These are phyloP conservation scores for Metridium senile DNA, from an alignment of 92 coral and sea anemone genomes.

Conservation along the genomic window DNA sequence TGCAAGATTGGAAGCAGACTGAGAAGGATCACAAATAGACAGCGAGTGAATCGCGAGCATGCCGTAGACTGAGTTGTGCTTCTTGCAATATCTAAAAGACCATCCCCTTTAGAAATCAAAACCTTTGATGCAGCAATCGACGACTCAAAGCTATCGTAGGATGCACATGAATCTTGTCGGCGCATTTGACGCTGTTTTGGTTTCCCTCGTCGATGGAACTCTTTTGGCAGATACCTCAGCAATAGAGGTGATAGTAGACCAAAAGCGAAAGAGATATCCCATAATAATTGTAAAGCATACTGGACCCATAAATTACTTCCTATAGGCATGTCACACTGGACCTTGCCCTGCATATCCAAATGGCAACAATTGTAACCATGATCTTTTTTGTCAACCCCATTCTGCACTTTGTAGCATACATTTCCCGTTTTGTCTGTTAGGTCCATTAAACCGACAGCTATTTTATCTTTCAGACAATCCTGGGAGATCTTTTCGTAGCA, in stretches of 20 bases:
- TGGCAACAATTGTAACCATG: constrained; percentile 64
- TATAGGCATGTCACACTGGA: constrained; percentile 58
- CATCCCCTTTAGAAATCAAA: constrained; percentile 66
- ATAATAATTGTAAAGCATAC: constrained; percentile 62
- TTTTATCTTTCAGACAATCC: constrained; percentile 23
- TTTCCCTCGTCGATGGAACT: constrained; percentile 50
- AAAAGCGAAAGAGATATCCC: constrained; percentile 69
- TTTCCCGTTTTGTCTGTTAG: constrained; percentile 26
- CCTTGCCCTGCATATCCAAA: constrained; percentile 24
- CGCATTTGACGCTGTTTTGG: constrained; percentile 35
- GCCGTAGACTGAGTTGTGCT: constrained; percentile 66
- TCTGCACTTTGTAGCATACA: constrained; percentile 48
- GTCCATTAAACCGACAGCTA: constrained; percentile 29
- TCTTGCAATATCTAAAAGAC: constrained; percentile 64
- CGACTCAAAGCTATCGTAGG: constrained; percentile 43
- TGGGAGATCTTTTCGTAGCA: constrained; percentile 56
- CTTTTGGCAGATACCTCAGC: constrained; percentile 90
- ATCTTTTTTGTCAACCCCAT: neutral
- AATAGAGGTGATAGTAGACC: constrained; percentile 84
- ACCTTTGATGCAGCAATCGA: constrained; percentile 57
- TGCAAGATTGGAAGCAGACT: constrained; percentile 79
- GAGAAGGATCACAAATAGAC: constrained; percentile 75
- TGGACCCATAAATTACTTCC: constrained; percentile 69
- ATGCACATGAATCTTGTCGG: constrained; percentile 45
- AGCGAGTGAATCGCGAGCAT: constrained; percentile 87